A percentile compares a stretch with the other conserved stretches of the same genome.
phyloP scores from a whole-genome alignment of 2,113 vertebrate genomes.

The Albula glossodonta region DNA sequence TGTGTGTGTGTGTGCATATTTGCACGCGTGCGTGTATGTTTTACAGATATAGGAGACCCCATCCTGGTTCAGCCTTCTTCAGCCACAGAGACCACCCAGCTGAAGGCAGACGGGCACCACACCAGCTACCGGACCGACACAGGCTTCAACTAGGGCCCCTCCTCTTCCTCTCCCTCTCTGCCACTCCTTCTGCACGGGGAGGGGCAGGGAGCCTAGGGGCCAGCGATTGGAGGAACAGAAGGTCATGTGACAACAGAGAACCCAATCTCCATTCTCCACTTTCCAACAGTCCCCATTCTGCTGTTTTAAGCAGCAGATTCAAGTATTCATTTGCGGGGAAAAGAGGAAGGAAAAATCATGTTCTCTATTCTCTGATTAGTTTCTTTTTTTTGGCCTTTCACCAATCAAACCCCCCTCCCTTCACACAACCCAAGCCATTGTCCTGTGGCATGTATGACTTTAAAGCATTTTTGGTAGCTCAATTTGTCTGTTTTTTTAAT shows the following conservation, averaged over 20 bases:
- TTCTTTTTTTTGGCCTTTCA: slow-evolving; percentile 61
- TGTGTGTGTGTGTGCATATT: not conserved
- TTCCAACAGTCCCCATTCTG: slow-evolving; percentile 26
- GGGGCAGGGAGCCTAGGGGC: not conserved
- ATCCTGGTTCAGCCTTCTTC: slow-evolving; percentile 90
- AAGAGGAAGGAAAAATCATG: slow-evolving; percentile 48
- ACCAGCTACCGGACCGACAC: slow-evolving; percentile 92
- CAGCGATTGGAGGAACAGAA: not conserved
- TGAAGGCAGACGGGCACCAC: slow-evolving; percentile 89
- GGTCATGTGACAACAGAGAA: not conserved
- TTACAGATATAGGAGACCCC: slow-evolving; percentile 83
- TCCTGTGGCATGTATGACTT: slow-evolving; percentile 88
- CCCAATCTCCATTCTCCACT: not conserved
- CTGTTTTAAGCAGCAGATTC: slow-evolving; percentile 32
- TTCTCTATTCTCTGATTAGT: slow-evolving; percentile 24
- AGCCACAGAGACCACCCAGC: slow-evolving; percentile 95
- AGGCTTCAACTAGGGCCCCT: slow-evolving; percentile 85
- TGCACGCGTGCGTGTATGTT: slow-evolving; percentile 13
- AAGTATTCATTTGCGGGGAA: slow-evolving; percentile 14
- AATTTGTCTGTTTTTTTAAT: slow-evolving; percentile 33
- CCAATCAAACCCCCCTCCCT: slow-evolving; percentile 40
- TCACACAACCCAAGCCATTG: slow-evolving; percentile 27
- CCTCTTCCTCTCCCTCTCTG: slow-evolving; percentile 2
- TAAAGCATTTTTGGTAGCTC: slow-evolving; percentile 65
- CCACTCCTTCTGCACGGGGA: not conserved